phyloP scores from a whole-genome alignment of 2,797 vertebrate species.

The Myotis findleyi region DNA sequence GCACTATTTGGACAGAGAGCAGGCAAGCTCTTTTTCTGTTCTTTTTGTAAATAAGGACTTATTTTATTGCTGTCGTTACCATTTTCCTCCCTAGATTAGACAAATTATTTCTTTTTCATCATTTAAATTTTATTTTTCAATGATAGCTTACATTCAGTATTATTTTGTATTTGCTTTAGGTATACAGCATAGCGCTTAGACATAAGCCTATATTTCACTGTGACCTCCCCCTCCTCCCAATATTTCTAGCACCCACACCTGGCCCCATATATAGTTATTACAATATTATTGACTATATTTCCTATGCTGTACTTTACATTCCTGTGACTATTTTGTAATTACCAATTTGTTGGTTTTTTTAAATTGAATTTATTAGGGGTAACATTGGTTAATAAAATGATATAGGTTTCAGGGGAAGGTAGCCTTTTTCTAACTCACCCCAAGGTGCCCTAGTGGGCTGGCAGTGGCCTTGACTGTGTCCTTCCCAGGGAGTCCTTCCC shows the following conservation, averaged over 20 bases:
- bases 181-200: background rate
- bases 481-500: background rate
- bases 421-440: background rate
- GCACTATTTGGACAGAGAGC: background rate
- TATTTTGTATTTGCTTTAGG: background rate
- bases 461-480: background rate
- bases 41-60: background rate
- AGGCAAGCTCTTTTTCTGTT: background rate
- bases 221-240: too few relatives aligned
- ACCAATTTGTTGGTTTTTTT: background rate
- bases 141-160: background rate
- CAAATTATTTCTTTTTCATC: background rate
- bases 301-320: background rate
- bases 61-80: background rate
- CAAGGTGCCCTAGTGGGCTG: accelerated
- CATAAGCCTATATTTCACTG: too few relatives aligned
- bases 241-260: background rate
- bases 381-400: background rate
- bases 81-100: background rate
- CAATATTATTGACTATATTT: background rate
- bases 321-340: background rate
- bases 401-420: background rate
- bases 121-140: background rate
- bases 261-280: background rate
- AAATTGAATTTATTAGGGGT: background rate